Percentiles rank a stretch among this genome's conserved stretches.
Conservation (phyloP, 1,140 invertebrate genomes). For the honey bee (Apis mellifera) region Amel_HAv3.1 CM009931.2:22556501-22557000, state of each 20-base stretch:
- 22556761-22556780: no score
- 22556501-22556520: conserved; percentile 14
- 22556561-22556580: conserved; percentile 8
- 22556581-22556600: neutral
- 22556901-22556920: no score
- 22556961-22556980: neutral
- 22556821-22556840: no score
- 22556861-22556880: no score
- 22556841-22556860: no score
- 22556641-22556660: conserved; percentile 5
- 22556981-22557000: conserved; percentile 1
- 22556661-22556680: neutral
- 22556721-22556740: neutral
- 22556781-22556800: neutral
- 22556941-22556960: neutral
- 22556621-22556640: neutral
- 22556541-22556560: conserved; percentile 29
- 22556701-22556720: neutral
- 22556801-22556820: no score
- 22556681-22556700: neutral
- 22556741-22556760: neutral
- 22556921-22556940: neutral
- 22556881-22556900: no score
- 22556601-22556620: neutral
- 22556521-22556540: neutral